Base-by-base conservation (phyloP, 2,113 vertebrate species). In the Cinclus mexicanus region DNA sequence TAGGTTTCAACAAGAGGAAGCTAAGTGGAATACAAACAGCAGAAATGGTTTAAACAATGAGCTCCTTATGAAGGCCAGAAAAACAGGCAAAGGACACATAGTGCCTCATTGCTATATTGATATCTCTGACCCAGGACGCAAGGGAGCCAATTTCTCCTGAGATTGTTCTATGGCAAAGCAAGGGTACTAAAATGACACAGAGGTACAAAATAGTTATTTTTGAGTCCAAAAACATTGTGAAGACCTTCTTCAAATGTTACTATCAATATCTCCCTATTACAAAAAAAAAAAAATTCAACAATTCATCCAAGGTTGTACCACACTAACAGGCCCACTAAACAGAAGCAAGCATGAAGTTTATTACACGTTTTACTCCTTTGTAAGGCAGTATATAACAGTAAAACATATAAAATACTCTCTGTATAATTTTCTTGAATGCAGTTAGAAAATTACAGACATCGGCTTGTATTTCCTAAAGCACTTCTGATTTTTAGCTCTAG, bases 11-110 rank as follows among this genome's bases (percentile, higher is more conserved):
- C 16, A 44, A 5, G 11, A 71, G 37, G 37, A 37, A 56, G 78
- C 25, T 8, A 8, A 56, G 9, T 44, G 41, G 56, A 29, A 12
- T 11, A 39, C 17, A 50, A 31, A 68, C 6, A 55, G 23, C 41
- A 90, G 53, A 64, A 78, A 79, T 49, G 18, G 8, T 87, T 41
- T 31, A 28, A 71, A 39, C 15, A 37, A n/a, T 31, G 57, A 61
- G 11, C 11, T 90, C 44, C 50, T 78, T 22, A 29, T 8, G 35
- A 82, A 59, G 26, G 29, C 28, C 46, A 70, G 11, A 77, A 60
- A 22, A 46, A n/a, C 20, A 71, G 25, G 19, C 12, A 18, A 75
- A 64, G 57, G 3, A 31, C 13, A 18, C 2, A 0, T 0, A 82
- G 24, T 37, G 52, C 42, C 46, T 44, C 77, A 47, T 6, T 46